These are phyloP conservation scores for Drosophila borealis DNA, from an alignment of 2,888 invertebrate genomes.

Conservation along the genomic window DNA sequence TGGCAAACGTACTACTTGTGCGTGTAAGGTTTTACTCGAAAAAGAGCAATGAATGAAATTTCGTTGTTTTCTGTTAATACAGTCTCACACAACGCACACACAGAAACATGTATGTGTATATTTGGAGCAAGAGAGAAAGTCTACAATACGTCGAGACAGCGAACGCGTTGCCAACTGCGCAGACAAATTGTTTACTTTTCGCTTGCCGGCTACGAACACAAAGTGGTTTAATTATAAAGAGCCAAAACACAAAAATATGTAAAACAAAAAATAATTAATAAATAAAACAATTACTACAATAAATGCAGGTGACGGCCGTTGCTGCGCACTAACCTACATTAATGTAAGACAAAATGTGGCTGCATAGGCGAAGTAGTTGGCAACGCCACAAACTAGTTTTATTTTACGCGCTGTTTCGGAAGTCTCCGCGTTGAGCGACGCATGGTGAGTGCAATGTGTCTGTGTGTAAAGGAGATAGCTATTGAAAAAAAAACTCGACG, in stretches of 20 bases:
- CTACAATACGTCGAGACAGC: slow-evolving; percentile 44
- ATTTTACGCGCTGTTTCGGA: slow-evolving; percentile 52
- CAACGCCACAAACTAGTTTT: slow-evolving; percentile 63
- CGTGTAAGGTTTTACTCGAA: slow-evolving; percentile 73
- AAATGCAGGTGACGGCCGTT: slow-evolving; percentile 23
- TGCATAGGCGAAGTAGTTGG: slow-evolving; percentile 51
- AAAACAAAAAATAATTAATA: slow-evolving; percentile 9
- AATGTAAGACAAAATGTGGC: slow-evolving; percentile 49
- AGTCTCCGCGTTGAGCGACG: slow-evolving; percentile 51
- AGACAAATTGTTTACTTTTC: slow-evolving; percentile 69
- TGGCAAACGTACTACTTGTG: slow-evolving; percentile 50
- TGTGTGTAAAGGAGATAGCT: slow-evolving; percentile 60
- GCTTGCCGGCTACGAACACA: slow-evolving; percentile 39
- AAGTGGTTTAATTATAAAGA: slow-evolving; percentile 43
- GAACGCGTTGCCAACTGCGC: slow-evolving; percentile 60
- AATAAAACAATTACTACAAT: slow-evolving; percentile 22
- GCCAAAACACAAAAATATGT: slow-evolving; percentile 26
- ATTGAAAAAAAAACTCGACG: slow-evolving; percentile 52
- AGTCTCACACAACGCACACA: slow-evolving; percentile 23
- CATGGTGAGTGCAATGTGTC: slow-evolving; percentile 38
- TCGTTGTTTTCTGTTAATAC: slow-evolving; percentile 71
- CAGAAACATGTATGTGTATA: slow-evolving; percentile 21
- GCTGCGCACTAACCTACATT: slow-evolving; percentile 69
- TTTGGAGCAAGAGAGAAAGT: slow-evolving; percentile 76
- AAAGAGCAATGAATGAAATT: slow-evolving; percentile 80